Base-by-base conservation (phyloP, 2,797 vertebrate genomes). In the Halcyon badia region DNA sequence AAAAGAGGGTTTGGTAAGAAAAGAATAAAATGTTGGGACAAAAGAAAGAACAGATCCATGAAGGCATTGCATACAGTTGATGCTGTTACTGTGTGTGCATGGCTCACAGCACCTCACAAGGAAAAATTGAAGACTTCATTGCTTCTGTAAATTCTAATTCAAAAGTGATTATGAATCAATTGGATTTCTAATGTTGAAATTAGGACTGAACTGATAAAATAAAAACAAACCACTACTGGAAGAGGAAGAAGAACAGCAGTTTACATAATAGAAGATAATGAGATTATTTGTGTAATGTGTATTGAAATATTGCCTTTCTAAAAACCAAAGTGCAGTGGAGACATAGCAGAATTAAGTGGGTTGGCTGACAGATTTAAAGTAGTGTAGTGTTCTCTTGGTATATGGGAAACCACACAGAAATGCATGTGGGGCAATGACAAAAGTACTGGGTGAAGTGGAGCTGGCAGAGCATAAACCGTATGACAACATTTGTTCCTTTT, bases 401-500 rank as follows among this genome's bases (percentile, higher is more conserved):
- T 25, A 11, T 54, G 30, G 14, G 57, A 83, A 68, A 61, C 10
- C 5, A 2, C n/a, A 39, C 15, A 57, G 21, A 87, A 82, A 21
- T 44, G 1, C 8, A 8, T 14, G 9, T 64, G 48, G 31, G 57
- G 7, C 56, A n/a, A 51, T 0, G 3, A 62, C 11, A 85, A 80
- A 73, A 52, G 17, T 30, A 14, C 24, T 28, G 52, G 48, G 35
- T 5, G 17, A 92, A 78, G 19, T 24, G 33, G 35, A 91, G 22
- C 49, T 87, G 46, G 30, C 33, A 83, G 57, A 91, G 11, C 66
- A 30, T 35, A 70, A 41, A 30, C 61, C 0, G 0, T 62, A 72
- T 58, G 73, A 21, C 70, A 73, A 22, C 41, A 68, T 90, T 90
- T 86, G 48, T 75, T 90, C 61, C 71, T 71, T 90, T 95, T 87